These are phyloP conservation scores for Paedocypris sp. DNA, from an alignment of 2,113 vertebrate species.

Conservation along the genomic window DNA sequence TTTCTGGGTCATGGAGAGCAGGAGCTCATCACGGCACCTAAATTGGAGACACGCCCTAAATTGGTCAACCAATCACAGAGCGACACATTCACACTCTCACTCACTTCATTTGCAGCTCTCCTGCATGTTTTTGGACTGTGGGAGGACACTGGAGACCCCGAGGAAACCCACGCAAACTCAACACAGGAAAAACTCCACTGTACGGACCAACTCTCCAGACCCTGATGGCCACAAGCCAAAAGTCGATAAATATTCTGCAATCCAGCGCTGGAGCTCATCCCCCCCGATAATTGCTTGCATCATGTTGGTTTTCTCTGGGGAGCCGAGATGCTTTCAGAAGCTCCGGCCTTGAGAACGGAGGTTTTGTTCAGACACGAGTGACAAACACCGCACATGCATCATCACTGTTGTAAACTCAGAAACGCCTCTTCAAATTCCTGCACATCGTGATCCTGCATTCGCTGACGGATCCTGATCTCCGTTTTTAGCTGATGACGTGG, in stretches of 20 bases:
- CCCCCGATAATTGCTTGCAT: not conserved
- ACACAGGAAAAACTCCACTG: not conserved
- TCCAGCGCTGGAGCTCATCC: not conserved
- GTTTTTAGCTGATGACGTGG: too few species aligned
- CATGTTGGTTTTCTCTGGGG: not conserved
- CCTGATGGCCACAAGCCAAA: not conserved
- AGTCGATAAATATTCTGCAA: constrained; percentile 1
- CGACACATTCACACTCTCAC: too few species aligned
- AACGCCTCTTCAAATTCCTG: not conserved
- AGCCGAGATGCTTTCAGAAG: not conserved
- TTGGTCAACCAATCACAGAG: too few species aligned
- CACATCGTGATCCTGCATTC: too few species aligned
- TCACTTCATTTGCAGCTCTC: too few species aligned
- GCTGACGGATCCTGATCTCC: too few species aligned
- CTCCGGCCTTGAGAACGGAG: not conserved
- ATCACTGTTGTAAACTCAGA: not conserved
- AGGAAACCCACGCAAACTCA: too few species aligned
- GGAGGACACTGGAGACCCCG: too few species aligned
- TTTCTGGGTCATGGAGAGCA: too few species aligned
- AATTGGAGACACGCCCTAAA: too few species aligned
- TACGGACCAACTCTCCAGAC: not conserved
- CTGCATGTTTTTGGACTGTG: too few species aligned
- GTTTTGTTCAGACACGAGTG: not conserved
- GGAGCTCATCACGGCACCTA: too few species aligned
- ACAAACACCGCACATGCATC: not conserved